Percentiles rank a stretch among this genome's conserved stretches.
These are phyloP conservation scores for Panthera leo DNA, from an alignment of 2,113 vertebrate species.

Conservation along the genomic window DNA sequence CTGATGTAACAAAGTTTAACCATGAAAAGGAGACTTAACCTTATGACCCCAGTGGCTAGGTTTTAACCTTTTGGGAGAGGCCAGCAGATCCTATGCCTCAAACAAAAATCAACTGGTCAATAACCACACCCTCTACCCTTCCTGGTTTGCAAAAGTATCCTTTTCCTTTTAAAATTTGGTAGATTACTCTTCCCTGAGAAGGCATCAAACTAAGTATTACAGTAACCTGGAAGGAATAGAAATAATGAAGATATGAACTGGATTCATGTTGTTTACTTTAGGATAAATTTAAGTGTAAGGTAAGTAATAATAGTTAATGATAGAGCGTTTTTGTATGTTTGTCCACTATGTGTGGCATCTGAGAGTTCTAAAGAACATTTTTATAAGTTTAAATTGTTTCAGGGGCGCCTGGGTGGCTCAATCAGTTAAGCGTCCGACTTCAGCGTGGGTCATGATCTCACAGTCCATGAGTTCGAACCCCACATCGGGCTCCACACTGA, in stretches of 20 bases:
- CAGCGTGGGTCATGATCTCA: no score
- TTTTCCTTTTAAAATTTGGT: neutral
- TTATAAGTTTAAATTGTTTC: neutral
- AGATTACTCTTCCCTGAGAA: neutral
- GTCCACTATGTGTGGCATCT: neutral
- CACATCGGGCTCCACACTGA: no score
- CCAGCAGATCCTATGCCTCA: neutral
- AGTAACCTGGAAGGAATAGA: neutral
- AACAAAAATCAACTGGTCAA: neutral
- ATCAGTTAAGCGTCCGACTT: no score
- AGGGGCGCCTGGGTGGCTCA: neutral
- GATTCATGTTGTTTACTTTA: neutral
- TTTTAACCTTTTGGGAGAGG: neutral
- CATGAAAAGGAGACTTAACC: neutral
- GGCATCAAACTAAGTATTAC: neutral
- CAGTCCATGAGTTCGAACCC: no score
- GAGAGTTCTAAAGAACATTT: neutral
- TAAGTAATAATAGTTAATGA: neutral
- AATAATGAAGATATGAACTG: slow-evolving; percentile 8
- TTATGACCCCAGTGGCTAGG: neutral
- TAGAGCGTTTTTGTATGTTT: neutral
- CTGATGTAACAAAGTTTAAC: neutral
- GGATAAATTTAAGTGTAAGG: neutral
- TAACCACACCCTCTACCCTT: neutral
- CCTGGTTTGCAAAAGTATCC: neutral